These are phyloP conservation scores for Diaperis boleti DNA, from an alignment of 2,888 invertebrate genomes.

Conservation along the genomic window DNA sequence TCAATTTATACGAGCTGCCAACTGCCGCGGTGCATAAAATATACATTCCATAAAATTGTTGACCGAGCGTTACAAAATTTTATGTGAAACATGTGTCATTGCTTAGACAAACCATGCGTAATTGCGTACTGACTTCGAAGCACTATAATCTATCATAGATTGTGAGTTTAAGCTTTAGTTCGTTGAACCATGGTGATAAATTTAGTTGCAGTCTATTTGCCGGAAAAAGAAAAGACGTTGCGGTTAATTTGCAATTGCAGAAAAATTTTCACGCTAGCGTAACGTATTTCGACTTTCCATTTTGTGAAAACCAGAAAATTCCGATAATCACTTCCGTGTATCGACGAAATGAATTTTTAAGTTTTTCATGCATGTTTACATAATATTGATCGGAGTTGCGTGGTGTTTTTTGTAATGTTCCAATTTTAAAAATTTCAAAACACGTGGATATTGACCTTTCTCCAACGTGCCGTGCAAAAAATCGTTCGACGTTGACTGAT, in stretches of 20 bases:
- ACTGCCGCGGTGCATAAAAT: no score
- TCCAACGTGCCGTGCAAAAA: background rate
- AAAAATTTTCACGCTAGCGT: background rate
- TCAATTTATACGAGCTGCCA: no score
- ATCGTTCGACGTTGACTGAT: constrained; percentile 11
- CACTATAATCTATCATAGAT: background rate
- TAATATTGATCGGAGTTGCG: background rate
- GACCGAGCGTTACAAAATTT: background rate
- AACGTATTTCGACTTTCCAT: background rate
- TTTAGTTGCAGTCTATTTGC: background rate
- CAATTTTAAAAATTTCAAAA: background rate
- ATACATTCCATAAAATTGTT: background rate
- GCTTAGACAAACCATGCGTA: background rate
- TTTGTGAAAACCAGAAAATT: background rate
- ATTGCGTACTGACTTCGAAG: no score
- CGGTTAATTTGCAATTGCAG: background rate
- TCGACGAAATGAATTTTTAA: background rate
- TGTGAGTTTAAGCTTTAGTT: background rate
- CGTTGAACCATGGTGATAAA: background rate
- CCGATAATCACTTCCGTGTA: no score
- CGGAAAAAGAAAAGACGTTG: background rate
- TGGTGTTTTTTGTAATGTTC: no score
- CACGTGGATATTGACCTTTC: background rate
- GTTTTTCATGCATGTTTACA: no score
- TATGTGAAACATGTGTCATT: background rate